These are phyloP conservation scores for Indicator maculatus DNA, from an alignment of 2,113 vertebrate genomes.

Conservation along the genomic window DNA sequence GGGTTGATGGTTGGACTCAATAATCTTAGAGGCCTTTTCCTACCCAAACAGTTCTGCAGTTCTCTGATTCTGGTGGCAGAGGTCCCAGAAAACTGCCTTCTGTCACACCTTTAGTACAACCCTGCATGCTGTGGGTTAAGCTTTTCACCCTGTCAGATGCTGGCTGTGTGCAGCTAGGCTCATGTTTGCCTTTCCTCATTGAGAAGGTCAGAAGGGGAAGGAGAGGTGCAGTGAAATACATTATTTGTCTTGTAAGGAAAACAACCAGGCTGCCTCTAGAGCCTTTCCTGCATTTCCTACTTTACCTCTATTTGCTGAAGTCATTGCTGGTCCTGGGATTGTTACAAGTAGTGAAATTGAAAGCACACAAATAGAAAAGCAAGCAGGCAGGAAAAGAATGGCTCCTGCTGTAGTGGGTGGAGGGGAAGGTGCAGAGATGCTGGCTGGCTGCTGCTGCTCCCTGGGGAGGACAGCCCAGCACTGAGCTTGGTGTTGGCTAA, in stretches of 20 bases:
- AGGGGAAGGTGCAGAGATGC: not conserved
- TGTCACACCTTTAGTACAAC: not conserved
- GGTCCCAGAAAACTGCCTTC: not conserved
- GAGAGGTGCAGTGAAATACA: not conserved
- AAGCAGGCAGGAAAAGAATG: not conserved
- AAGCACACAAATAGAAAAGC: not conserved
- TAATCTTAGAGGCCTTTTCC: no score
- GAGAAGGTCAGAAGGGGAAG: not conserved
- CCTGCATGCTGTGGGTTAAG: not conserved
- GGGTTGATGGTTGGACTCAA: no score
- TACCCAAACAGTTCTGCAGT: no score
- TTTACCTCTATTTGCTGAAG: slow-evolving; percentile 34
- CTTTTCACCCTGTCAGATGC: not conserved
- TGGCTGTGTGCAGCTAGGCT: not conserved
- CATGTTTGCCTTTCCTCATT: slow-evolving; percentile 12
- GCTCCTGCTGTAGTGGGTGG: not conserved
- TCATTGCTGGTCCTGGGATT: not conserved
- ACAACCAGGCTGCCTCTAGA: not conserved
- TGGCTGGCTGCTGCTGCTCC: not conserved
- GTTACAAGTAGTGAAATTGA: slow-evolving; percentile 12
- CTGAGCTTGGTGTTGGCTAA: no score
- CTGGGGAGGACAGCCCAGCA: no score
- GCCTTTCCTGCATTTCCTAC: slow-evolving; percentile 3
- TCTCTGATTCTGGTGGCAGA: not conserved
- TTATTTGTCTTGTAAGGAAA: slow-evolving; percentile 15